Conservation (phyloP, 2,113 vertebrate species). For the Tragulus kanchil region DNA sequence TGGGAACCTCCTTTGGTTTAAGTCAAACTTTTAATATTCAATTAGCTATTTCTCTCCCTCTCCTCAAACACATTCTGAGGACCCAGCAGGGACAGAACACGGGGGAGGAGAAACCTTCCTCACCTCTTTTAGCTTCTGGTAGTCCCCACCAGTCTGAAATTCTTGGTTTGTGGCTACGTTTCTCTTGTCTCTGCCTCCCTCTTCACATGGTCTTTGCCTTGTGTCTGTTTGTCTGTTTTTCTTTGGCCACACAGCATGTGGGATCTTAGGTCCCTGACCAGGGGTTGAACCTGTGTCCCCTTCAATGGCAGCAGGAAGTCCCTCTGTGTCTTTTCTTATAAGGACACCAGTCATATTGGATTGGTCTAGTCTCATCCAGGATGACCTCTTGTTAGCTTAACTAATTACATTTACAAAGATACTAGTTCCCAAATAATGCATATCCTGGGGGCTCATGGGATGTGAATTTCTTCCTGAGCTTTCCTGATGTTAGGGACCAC, state of each 20-base stretch:
- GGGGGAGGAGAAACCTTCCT: background rate
- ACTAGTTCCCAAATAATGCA: background rate
- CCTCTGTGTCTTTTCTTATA: background rate
- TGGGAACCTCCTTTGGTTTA: background rate
- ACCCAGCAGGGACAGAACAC: fast-evolving
- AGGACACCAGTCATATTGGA: background rate
- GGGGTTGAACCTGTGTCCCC: background rate
- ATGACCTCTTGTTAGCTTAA: background rate
- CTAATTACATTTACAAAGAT: background rate
- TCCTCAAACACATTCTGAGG: background rate
- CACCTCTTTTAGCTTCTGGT: background rate
- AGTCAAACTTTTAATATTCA: background rate
- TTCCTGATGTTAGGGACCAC: background rate
- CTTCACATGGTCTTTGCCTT: background rate
- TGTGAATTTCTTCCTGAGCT: background rate
- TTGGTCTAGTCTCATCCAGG: background rate
- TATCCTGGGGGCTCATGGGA: background rate
- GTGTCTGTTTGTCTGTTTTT: background rate
- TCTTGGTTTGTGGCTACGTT: background rate
- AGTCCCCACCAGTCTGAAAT: background rate
- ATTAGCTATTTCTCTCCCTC: background rate
- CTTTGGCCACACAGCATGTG: background rate
- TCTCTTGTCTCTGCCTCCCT: background rate
- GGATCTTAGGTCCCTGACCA: background rate
- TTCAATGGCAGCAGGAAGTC: background rate